Evolutionary conservation across 2,797 vertebrate species (phyloP), one percentile per base, ranked within the genome.

Genomic region (Nasua narica): DNA sequence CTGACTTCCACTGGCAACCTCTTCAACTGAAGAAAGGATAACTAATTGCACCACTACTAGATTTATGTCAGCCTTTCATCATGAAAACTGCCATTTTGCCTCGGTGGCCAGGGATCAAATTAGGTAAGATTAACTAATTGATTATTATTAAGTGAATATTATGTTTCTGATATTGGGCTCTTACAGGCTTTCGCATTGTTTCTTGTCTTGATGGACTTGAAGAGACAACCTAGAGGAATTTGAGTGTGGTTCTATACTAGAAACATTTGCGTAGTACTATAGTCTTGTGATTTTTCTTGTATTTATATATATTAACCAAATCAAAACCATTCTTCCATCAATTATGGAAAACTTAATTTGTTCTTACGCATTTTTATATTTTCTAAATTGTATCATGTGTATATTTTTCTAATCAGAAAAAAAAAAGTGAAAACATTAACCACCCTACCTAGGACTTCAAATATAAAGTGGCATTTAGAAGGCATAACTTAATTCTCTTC

Each of bases 221-320:
- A 74, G 40, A 96, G 27, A 37, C 72, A 83, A 23, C 48, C 77
- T 74, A 14, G 11, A 86, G 40, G 48, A 92, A 74, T 72, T 25
- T 25, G 58, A 83, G 46, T 90, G 95, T 91, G 27, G 16, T 67
- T 82, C 65, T 88, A 10, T 76, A 27, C 23, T 37, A 27, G 77
- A 94, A 76, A 79, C 3, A 58, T 92, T 94, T 88, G 29, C 23
- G 4, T 67, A 48, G 67, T 76, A 54, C 50, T 91, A 23, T 72
- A 54, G 15, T 65, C 67, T 95, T 69, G 7, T 85, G 50, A 97
- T 91, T 90, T 76, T 91, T 92, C 79, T 95, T 76, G 8, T 69
- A 46, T 85, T 54, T 87, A 77, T 32, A 29, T 89, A 40, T n/a
- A 67, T 60, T 72, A 91, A 76, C 48, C 62, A 87, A 92, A 62